Evolutionary conservation across 2,888 invertebrate species (phyloP), one percentile per base, ranked within the genome.

Genomic region (Sacculina carcini): DNA sequence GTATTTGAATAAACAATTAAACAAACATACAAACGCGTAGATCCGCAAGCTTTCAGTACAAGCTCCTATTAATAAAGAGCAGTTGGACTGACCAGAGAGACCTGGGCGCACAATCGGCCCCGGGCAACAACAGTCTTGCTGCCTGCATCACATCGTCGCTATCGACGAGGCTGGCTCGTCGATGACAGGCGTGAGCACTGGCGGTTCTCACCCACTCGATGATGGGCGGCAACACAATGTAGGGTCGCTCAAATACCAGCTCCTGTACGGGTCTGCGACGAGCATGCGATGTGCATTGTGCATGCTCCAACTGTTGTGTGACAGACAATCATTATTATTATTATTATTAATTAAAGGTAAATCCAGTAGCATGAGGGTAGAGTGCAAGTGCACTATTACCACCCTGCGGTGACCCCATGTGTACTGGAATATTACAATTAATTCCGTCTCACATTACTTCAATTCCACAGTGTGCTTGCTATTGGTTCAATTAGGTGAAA

Each of bases 191-290:
- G 66, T 85, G 84, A 2, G 86, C 82, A 0, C 78, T 74, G 5
- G 79, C 76, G 1, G 82, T 84, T 14, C 87, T 71, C 57, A 85
- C 68, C 87, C 87, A 89, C 67, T 87, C 87, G n/a, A 82, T 78
- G 54, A 89, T 68, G 12, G 87, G 87, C 1, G 87, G 87, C 56
- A 86, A 67, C 0, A 85, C 85, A 12, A 84, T 79, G 59, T 84
- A 86, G 1, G 85, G 84, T 50, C 86, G 72, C 67, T 82, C 83
- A 56, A 83, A 84, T 64, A 84, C 83, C 56, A 86, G 69, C 59
- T 80, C 79, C 63, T 79, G 75, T 36, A 75, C 70, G 4, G 73
- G 73, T 9, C 67, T 57, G 28, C 59, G 51, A 60, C 52, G 62
- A 60, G 5, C 60, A 60, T 56, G 64, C 61, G 59, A 62, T 64